Evolutionary conservation across 2,888 invertebrate species (phyloP).

Genomic region (Dorcus hopei): DNA sequence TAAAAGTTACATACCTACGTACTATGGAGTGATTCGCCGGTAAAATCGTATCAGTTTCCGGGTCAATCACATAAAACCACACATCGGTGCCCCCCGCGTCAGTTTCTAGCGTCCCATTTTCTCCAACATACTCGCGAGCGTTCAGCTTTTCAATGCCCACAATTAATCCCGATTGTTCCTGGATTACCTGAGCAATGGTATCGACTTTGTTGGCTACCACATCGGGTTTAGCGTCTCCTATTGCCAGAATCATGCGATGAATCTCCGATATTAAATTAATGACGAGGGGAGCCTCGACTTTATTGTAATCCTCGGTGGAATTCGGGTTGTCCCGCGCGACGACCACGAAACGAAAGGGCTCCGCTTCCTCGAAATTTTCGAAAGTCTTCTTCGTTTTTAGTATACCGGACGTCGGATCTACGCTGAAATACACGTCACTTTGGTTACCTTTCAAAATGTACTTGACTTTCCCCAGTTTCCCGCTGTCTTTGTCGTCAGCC

Average conservation of each 20-base stretch:
- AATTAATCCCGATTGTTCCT: slow-evolving; percentile 70
- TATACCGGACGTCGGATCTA: slow-evolving; percentile 73
- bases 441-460: slow-evolving; percentile 55
- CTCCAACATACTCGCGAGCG: slow-evolving; percentile 68
- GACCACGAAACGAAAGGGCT: slow-evolving; percentile 74
- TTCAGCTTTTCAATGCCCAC: slow-evolving; percentile 82
- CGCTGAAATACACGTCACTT: slow-evolving; percentile 63
- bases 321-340: slow-evolving; percentile 74
- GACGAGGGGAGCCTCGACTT: slow-evolving; percentile 62
- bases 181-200: slow-evolving; percentile 60
- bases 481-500: slow-evolving; percentile 85
- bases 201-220: slow-evolving; percentile 57
- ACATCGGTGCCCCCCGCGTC: slow-evolving; percentile 77
- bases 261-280: slow-evolving; percentile 76
- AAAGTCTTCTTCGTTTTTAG: slow-evolving; percentile 73
- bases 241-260: slow-evolving; percentile 54
- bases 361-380: slow-evolving; percentile 60
- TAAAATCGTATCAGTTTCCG: slow-evolving; percentile 70
- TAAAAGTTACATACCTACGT: slow-evolving; percentile 56
- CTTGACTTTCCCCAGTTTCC: slow-evolving; percentile 74
- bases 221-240: slow-evolving; percentile 65
- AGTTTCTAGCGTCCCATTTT: slow-evolving; percentile 70
- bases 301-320: slow-evolving; percentile 59
- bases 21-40: slow-evolving; percentile 69
- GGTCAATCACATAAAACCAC: slow-evolving; percentile 85